Base-by-base conservation (phyloP, 2,888 invertebrate species). In the Amphimallon solstitiale region DNA sequence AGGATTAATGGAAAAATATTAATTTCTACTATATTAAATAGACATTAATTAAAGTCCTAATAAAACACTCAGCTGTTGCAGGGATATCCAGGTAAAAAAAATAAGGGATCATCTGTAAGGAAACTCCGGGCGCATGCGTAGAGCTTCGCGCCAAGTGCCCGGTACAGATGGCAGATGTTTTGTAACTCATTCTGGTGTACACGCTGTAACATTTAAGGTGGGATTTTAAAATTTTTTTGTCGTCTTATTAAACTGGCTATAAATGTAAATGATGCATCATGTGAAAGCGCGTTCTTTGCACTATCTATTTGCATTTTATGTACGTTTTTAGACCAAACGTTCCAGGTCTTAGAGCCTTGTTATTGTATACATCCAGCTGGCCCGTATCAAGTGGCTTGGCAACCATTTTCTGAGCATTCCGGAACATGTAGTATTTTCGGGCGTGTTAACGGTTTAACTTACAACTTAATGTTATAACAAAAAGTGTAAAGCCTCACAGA, bases 121-220 rank as follows among this genome's bases (percentile, higher is more conserved):
- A 65, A 69, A 69, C 60, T 60, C 49, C 62, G 54, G 69, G 73
- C 79, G 79, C 80, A 75, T 71, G 79, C 81, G 81, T 73, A 74
- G 65, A 70, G 71, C 74, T 82, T 81, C 81, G 82, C 83, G 83
- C 83, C 82, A 82, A 82, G 75, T 79, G 81, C 80, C 80, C 78
- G 81, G 80, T 80, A 80, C 82, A 82, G 81, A 82, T 82, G 81
- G 82, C 82, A 82, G 82, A 83, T 83, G 83, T 82, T 83, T 83
- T 81, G 81, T 81, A 81, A 81, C 79, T 73, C 77, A 75, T 72
- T 70, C 72, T 74, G 74, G 75, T 76, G 77, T 74, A 75, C 77
- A 78, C 77, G 78, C 77, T 73, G 75, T 72, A 73, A 72, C 72
- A 73, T 75, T 74, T 74, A 70, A 70, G 69, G 74, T 71, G 71